Evolutionary conservation across 2,113 vertebrate genomes (phyloP), one percentile per base, ranked within the genome.

Genomic region (Aegotheles bennettii): DNA sequence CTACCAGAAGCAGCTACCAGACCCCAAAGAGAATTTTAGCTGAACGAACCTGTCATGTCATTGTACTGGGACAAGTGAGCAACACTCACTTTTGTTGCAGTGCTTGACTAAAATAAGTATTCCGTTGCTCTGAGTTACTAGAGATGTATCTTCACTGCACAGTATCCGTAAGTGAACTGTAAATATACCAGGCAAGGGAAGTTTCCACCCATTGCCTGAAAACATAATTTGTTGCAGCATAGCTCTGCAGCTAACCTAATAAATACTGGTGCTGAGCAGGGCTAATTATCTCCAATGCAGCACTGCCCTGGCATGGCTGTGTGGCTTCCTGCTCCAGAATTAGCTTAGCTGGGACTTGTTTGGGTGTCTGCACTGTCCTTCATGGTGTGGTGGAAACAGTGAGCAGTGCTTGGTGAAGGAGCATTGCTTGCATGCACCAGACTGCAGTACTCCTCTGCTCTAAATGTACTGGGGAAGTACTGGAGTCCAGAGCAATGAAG

Each of bases 191-290:
- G 68, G 31, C 64, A 43, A 1, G 7, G 26, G 43, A 80, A 89
- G 51, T 38, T 90, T 70, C 60, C 43, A 78, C 73, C 51, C 76
- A 20, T 28, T 64, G 80, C 91, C 91, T 71, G 76, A 47, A 95
- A 90, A 63, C 33, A 54, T 77, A 0, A 25, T 43, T 89, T 94
- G 73, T 33, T 60, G 80, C 60, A 71, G 60, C 21, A 17, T 38
- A 93, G 91, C 69, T 94, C 93, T 89, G 86, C 84, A 92, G 89
- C 83, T 92, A 74, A 90, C 73, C 89, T 92, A 91, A 95, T 92
- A 94, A 92, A 87, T 60, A 50, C 35, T 75, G 67, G 38, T 40
- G 47, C 89, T 51, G 86, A 77, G 56, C 64, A 90, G 83, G 38
- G 35, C 86, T 95, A 71, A 75, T 97, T 71, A 81, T 75, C 73